phyloP scores from a whole-genome alignment of 2,113 vertebrate genomes.

The Centropus bengalensis region DNA sequence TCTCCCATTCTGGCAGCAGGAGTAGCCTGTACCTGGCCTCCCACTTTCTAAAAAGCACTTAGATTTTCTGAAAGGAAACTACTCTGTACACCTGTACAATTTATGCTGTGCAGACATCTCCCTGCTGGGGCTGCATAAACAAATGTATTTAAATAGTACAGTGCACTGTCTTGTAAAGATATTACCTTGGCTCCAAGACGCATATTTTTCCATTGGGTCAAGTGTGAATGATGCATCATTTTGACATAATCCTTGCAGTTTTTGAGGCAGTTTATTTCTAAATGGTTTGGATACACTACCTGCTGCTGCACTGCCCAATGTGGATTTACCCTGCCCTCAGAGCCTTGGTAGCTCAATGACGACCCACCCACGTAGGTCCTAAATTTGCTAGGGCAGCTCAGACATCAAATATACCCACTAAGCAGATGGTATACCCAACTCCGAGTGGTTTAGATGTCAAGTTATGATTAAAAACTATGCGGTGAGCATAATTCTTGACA shows the following conservation, averaged over 20 bases:
- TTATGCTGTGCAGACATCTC: neutral
- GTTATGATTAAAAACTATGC: constrained; percentile 8
- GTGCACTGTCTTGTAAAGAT: neutral
- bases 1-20: neutral
- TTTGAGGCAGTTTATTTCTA: constrained; percentile 10
- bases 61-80: neutral
- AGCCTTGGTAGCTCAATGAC: neutral
- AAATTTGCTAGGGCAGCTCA: neutral
- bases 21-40: neutral
- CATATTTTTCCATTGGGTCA: neutral
- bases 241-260: neutral
- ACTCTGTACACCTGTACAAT: neutral
- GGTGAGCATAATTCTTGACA: neutral
- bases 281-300: neutral
- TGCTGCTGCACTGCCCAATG: neutral
- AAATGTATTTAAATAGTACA: neutral
- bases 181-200: neutral
- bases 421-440: neutral
- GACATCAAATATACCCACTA: neutral
- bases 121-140: neutral
- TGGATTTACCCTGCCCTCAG: constrained; percentile 11
- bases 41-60: neutral
- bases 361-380: constrained; percentile 11
- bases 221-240: neutral
- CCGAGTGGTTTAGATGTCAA: neutral